These are phyloP conservation scores for Sardina pilchardus DNA, from an alignment of 2,113 vertebrate genomes.

Conservation along the genomic window DNA sequence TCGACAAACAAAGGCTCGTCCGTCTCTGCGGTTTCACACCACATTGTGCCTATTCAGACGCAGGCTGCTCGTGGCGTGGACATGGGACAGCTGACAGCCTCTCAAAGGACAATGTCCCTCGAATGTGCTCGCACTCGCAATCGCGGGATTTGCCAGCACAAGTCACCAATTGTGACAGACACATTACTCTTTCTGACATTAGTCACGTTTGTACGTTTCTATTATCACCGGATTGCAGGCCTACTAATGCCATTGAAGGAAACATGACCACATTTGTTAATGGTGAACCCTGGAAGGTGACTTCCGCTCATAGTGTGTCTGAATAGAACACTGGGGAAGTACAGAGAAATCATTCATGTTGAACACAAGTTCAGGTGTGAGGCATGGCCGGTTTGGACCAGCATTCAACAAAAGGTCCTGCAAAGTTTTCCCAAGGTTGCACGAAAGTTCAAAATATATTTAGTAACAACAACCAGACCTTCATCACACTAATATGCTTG, in stretches of 20 bases:
- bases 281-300: neutral
- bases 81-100: slow-evolving; percentile 16
- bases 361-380: neutral
- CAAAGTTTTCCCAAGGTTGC: neutral
- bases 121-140: slow-evolving; percentile 9
- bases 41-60: slow-evolving; percentile 13
- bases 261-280: slow-evolving; percentile 20
- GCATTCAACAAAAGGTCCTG: neutral
- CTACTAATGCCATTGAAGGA: slow-evolving; percentile 11
- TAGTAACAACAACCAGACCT: neutral
- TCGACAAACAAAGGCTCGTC: slow-evolving; percentile 21
- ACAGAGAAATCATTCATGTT: neutral
- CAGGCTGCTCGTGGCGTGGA: slow-evolving; percentile 13
- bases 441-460: neutral
- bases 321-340: neutral
- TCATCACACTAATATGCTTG: neutral
- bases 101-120: slow-evolving; percentile 12
- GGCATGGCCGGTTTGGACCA: neutral
- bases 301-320: neutral
- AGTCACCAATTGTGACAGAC: slow-evolving; percentile 18
- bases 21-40: slow-evolving; percentile 12
- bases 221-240: neutral
- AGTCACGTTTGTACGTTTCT: slow-evolving; percentile 12
- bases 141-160: slow-evolving; percentile 15
- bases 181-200: slow-evolving; percentile 13